Evolutionary conservation across 2,113 vertebrate species (phyloP).

Genomic region (Lophius piscatorius): DNA sequence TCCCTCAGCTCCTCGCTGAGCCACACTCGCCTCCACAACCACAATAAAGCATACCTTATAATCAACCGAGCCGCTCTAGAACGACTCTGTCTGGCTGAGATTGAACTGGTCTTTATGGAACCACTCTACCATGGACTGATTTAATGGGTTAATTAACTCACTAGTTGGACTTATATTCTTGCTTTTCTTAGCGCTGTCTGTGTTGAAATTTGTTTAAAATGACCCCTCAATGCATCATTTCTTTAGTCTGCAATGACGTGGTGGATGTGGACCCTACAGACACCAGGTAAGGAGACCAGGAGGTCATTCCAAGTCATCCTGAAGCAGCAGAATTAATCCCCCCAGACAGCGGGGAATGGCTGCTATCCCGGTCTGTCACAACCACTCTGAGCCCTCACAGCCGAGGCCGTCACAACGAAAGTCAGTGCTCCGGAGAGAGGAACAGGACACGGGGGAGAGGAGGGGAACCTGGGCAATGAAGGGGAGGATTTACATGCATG

Average conservation of each 20-base stretch:
- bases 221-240: not conserved
- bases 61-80: too few relatives aligned
- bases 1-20: too few relatives aligned
- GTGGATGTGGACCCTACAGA: conserved; percentile 17
- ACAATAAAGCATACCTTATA: too few relatives aligned
- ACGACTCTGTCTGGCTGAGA: too few relatives aligned
- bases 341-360: conserved; percentile 68
- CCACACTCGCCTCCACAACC: too few relatives aligned
- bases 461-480: too few relatives aligned
- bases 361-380: conserved; percentile 74
- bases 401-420: conserved; percentile 63
- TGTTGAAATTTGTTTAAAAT: too few relatives aligned
- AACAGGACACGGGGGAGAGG: conserved; percentile 19
- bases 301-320: conserved; percentile 51
- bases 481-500: conserved; percentile 50
- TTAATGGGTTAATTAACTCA: too few relatives aligned
- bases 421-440: conserved; percentile 23
- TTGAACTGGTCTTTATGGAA: too few relatives aligned
- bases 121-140: too few relatives aligned
- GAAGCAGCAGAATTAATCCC: conserved; percentile 60
- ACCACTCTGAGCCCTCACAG: conserved; percentile 58
- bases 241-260: not conserved
- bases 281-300: conserved; percentile 34
- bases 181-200: too few relatives aligned
- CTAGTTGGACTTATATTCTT: too few relatives aligned